A percentile compares a stretch with the other conserved stretches of the same genome.
Evolutionary conservation across 2,113 vertebrate genomes (phyloP).

Genomic region (Myodes glareolus): DNA sequence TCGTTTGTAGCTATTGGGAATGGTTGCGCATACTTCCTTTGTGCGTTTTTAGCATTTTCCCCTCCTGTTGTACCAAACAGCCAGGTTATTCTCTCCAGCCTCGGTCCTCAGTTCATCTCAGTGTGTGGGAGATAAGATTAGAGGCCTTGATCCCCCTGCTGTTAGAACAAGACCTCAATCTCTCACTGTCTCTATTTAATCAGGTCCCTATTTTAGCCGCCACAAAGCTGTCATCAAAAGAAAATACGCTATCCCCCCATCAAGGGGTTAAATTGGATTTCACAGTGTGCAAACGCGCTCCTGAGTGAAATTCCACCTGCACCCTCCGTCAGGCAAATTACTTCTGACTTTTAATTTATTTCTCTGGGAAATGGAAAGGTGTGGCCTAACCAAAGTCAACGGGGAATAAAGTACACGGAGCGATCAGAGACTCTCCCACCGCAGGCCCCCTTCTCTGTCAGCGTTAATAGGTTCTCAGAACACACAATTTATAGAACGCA

Average conservation of each 20-base stretch:
- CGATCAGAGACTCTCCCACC: constrained; percentile 95
- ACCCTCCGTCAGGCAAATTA: constrained; percentile 98
- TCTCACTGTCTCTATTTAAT: constrained; percentile 99
- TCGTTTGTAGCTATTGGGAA: background rate
- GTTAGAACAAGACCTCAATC: constrained; percentile 99
- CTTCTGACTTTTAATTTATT: constrained; percentile 99
- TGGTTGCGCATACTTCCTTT: background rate
- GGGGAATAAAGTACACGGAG: constrained; percentile 92
- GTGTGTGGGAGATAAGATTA: constrained; percentile 92
- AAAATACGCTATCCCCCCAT: constrained; percentile 92
- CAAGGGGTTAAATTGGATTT: constrained; percentile 97
- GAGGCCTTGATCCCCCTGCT: constrained; percentile 95
- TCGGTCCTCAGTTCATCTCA: constrained; percentile 86
- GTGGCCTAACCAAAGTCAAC: constrained; percentile 98
- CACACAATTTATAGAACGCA: constrained; percentile 92
- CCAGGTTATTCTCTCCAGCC: constrained; percentile 83
- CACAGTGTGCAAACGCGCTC: constrained; percentile 89
- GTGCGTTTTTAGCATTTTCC: constrained; percentile 53
- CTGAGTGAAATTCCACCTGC: constrained; percentile 92
- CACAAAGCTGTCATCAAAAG: constrained; percentile 97
- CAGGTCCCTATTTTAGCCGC: constrained; percentile 95
- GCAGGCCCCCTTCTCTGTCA: constrained; percentile 93
- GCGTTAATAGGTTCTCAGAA: constrained; percentile 96
- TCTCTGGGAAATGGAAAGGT: constrained; percentile 99
- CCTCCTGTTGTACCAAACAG: constrained; percentile 80